Percentiles rank a stretch among this genome's conserved stretches.
Evolutionary conservation across 2,113 vertebrate species (phyloP).

Genomic region (rabbit (Oryctolagus cuniculus)): mOryCun1.1 NC_091436.1:23947001-23947500

Average conservation of each 20-base stretch:
- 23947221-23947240: not conserved
- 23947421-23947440: not conserved
- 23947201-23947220: not conserved
- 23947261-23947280: not conserved
- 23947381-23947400: not conserved
- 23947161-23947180: not conserved
- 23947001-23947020: slow-evolving; percentile 60
- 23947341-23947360: not conserved
- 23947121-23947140: not conserved
- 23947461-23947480: not conserved
- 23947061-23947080: slow-evolving; percentile 27
- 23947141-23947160: not conserved
- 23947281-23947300: slow-evolving; percentile 23
- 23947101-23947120: slow-evolving; percentile 22
- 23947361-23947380: not conserved
- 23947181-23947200: slow-evolving; percentile 17
- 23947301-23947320: slow-evolving; percentile 45
- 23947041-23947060: slow-evolving; percentile 51
- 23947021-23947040: slow-evolving; percentile 26
- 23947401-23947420: not conserved
- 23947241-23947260: not conserved
- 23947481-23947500: not conserved
- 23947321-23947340: not conserved
- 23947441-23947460: not conserved
- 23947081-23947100: not conserved